Base-by-base conservation (phyloP, 2,888 invertebrate genomes). In the Corbicula japonica region DNA sequence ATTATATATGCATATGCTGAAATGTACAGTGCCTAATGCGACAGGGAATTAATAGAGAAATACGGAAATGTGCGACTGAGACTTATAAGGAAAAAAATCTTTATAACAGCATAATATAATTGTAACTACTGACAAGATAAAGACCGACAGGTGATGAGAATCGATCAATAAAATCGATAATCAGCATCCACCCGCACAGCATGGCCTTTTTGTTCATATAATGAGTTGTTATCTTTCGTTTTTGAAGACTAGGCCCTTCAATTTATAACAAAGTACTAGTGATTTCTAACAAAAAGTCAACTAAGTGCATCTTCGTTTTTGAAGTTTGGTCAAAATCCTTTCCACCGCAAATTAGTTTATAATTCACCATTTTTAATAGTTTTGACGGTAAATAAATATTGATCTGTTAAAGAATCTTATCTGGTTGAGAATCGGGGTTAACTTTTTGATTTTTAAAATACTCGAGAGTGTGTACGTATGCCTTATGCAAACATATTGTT, bases 391-490 rank as follows among this genome's bases (percentile, higher is more conserved):
- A 54, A 66, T 30, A 35, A 70, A 70, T 70, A 70, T 70, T 70
- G 54, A 60, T 60, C 60, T 70, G 50, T 41, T 46, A n/a, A 70
- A 70, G 60, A 48, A 70, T 70, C 60, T 70, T 60, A 70, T 70
- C 70, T 23, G 21, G 38, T 15, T 30, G n/a, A n/a, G 35, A 21
- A 70, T 70, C 70, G 12, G 70, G 34, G 50, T 21, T 60, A 38
- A 26, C 48, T 48, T 60, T 35, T 35, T 28, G 21, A 26, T 32
- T 65, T 69, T 60, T 8, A 30, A 73, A 54, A 28, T 21, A 32
- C 26, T 56, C 34, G 35, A 56, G 41, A 66, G 65, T 66, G 58
- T 58, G 58, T 56, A 23, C 65, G 73, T 73, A 65, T 73, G 73
- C 58, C 73, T 48, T 54, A 58, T 58, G 73, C 58, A 73, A 72